These are phyloP conservation scores for Lathamus discolor DNA, from an alignment of 2,113 vertebrate genomes.

Conservation along the genomic window DNA sequence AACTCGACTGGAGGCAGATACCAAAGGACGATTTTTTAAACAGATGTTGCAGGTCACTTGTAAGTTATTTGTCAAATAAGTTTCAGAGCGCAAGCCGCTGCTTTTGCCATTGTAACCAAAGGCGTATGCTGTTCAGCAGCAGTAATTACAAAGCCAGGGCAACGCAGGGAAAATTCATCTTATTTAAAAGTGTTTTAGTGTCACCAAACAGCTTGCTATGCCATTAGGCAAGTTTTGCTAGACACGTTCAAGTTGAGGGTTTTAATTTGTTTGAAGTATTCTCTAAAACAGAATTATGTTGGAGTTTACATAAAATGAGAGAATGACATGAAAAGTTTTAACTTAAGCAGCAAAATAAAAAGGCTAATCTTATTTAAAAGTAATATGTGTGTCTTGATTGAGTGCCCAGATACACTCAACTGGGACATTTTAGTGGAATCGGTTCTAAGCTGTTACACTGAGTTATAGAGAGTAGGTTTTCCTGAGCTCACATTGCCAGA, in stretches of 20 bases:
- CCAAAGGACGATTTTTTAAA: conserved; percentile 19
- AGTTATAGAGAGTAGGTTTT: conserved; percentile 79
- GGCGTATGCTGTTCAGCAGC: conserved; percentile 3
- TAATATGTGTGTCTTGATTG: conserved; percentile 86
- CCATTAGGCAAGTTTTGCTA: conserved; percentile 72
- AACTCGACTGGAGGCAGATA: conserved; percentile 11
- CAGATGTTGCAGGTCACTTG: conserved; percentile 53
- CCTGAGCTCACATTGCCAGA: conserved; percentile 81
- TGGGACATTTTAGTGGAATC: conserved; percentile 81
- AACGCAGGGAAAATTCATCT: conserved; percentile 73
- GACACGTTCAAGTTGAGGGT: conserved; percentile 76
- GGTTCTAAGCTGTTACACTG: conserved; percentile 80
- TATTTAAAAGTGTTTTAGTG: conserved; percentile 73
- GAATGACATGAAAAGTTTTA: conserved; percentile 88
- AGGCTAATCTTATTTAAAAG: conserved; percentile 86
- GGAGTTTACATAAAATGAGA: conserved; percentile 83
- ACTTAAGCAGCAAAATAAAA: conserved; percentile 87
- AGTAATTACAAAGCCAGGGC: conserved; percentile 75
- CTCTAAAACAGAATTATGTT: conserved; percentile 78
- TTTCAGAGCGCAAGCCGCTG: conserved; percentile 54
- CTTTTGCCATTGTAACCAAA: conserved; percentile 63
- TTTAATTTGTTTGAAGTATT: conserved; percentile 84
- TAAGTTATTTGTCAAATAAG: conserved; percentile 56
- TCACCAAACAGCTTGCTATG: conserved; percentile 70
- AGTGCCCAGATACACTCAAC: conserved; percentile 82